Evolutionary conservation across 1,140 invertebrate species (phyloP).

Genomic region (Scaptomyza pallida): DNA sequence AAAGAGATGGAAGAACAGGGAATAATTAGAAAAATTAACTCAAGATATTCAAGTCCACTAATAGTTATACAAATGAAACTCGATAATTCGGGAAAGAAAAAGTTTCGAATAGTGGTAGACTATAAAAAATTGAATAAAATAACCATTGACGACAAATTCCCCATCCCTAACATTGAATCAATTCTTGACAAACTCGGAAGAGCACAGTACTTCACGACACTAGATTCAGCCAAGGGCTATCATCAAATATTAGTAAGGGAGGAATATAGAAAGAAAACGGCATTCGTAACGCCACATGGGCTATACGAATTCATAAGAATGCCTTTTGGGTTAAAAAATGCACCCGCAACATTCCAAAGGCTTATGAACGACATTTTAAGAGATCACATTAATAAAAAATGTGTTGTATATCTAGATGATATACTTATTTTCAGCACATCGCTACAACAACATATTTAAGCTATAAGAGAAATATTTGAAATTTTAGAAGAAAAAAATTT

Average conservation of each 20-base stretch:
- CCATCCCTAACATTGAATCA: no score
- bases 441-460: constrained; percentile 28
- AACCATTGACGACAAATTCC: no score
- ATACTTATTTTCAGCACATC: constrained; percentile 48
- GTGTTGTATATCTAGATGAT: constrained; percentile 44
- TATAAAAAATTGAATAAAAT: no score
- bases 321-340: constrained; percentile 37
- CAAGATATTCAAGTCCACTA: no score
- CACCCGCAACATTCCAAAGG: constrained; percentile 32
- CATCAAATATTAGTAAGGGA: constrained; percentile 52
- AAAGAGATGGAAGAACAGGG: no score
- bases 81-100: no score
- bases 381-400: constrained; percentile 27
- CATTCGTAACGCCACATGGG: constrained; percentile 41
- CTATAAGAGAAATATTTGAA: constrained; percentile 24
- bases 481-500: constrained; percentile 21
- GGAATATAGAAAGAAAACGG: constrained; percentile 43
- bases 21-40: no score
- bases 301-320: constrained; percentile 39
- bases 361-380: constrained; percentile 26
- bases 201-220: constrained; percentile 19
- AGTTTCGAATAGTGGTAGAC: no score
- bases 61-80: no score
- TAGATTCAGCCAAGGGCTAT: constrained; percentile 46
- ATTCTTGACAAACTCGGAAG: no score